Conservation (phyloP, 2,797 vertebrate genomes). For the Centropyge bicolor region DNA sequence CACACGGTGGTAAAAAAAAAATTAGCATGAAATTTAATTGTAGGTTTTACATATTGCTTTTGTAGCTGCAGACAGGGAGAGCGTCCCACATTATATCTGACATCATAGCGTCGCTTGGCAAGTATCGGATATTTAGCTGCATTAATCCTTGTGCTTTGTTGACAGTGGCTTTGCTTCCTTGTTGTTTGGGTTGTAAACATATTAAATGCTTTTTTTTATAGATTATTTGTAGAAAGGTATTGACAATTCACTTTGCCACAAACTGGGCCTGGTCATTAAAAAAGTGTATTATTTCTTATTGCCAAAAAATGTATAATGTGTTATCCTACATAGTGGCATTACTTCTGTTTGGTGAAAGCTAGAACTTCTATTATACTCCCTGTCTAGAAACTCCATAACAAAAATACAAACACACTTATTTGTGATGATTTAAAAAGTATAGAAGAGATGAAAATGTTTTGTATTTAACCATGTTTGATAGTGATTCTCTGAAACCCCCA, state of each 20-base stretch:
- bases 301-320: conserved; percentile 1
- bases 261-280: neutral
- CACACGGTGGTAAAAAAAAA: neutral
- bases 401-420: neutral
- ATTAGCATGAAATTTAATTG: neutral
- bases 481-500: too few species aligned
- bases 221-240: neutral
- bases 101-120: neutral
- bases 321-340: conserved; percentile 7
- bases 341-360: neutral
- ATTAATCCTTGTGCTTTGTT: neutral
- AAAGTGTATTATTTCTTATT: neutral
- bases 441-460: neutral
- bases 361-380: neutral
- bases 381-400: neutral
- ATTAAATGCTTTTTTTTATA: neutral
- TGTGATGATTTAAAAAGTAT: neutral
- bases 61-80: conserved; percentile 1
- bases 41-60: conserved; percentile 11
- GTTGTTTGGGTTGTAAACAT: conserved; percentile 11
- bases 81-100: neutral
- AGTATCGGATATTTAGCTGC: neutral
- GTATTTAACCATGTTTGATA: neutral
- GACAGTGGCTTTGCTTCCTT: neutral
- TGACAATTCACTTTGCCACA: neutral